Percentiles rank a stretch among this genome's conserved stretches.
phyloP scores from a whole-genome alignment of 2,113 vertebrate species.

The Phalacrocorax brasilianus region DNA sequence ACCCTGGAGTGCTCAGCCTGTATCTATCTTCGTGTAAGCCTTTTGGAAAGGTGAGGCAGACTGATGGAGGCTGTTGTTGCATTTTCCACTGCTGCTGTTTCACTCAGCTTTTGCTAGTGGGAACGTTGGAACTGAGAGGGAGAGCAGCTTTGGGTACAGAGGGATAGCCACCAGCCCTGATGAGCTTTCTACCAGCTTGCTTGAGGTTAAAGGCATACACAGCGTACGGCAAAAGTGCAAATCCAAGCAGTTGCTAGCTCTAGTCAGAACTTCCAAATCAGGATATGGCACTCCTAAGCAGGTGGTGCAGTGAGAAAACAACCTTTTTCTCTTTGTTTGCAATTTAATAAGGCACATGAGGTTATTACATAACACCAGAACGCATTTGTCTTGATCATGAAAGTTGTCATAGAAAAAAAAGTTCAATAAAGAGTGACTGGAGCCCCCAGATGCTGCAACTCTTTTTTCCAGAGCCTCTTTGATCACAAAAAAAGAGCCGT shows the following conservation, averaged over 20 bases:
- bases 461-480: neutral
- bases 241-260: neutral
- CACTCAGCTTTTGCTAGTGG: neutral
- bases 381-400: neutral
- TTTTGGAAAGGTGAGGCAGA: neutral
- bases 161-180: neutral
- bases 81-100: neutral
- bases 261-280: neutral
- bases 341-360: slow-evolving; percentile 5
- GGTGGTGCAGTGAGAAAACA: neutral
- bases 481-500: neutral
- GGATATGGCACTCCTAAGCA: neutral
- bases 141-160: neutral
- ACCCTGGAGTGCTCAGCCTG: neutral
- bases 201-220: neutral
- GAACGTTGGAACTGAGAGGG: neutral
- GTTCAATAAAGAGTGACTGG: neutral
- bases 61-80: neutral
- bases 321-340: neutral
- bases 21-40: neutral
- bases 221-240: neutral
- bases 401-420: slow-evolving; percentile 5
- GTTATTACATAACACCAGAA: slow-evolving; percentile 7
- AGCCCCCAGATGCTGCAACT: neutral
- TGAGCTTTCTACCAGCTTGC: neutral